Evolutionary conservation across 2,113 vertebrate genomes (phyloP).

Genomic region (Ammospiza caudacuta): DNA sequence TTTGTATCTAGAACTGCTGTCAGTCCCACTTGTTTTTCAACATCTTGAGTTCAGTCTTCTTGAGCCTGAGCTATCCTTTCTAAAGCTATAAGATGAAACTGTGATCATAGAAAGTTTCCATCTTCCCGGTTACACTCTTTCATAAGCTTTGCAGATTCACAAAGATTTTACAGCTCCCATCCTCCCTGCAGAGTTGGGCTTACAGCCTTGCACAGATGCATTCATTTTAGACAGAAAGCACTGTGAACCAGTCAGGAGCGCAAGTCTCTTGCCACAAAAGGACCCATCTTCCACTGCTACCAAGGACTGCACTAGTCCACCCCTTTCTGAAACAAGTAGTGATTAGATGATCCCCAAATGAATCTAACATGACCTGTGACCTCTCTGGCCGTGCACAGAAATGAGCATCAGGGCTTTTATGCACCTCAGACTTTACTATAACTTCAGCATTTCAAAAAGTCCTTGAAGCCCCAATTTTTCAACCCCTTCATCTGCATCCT

Average conservation of each 20-base stretch:
- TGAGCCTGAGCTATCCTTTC: neutral
- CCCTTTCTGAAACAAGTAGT: neutral
- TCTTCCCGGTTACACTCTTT: neutral
- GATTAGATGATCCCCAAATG: neutral
- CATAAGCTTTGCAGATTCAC: neutral
- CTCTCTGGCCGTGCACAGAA: neutral
- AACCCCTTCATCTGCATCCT: neutral
- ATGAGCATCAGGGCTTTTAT: neutral
- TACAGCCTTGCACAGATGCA: neutral
- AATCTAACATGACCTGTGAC: neutral
- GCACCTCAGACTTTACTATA: neutral
- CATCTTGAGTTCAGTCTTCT: neutral
- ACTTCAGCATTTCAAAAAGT: neutral
- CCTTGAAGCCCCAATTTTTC: neutral
- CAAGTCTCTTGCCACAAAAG: neutral
- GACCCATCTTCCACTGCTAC: neutral
- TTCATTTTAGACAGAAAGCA: neutral
- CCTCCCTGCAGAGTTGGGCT: neutral
- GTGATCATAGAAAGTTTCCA: neutral
- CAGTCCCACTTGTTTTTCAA: neutral
- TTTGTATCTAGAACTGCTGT: neutral
- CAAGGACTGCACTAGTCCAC: neutral
- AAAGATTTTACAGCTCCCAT: neutral
- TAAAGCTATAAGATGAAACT: neutral
- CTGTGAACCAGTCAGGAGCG: neutral